phyloP scores from a whole-genome alignment of 2,113 vertebrate genomes.

The Heloderma charlesbogerti region DNA sequence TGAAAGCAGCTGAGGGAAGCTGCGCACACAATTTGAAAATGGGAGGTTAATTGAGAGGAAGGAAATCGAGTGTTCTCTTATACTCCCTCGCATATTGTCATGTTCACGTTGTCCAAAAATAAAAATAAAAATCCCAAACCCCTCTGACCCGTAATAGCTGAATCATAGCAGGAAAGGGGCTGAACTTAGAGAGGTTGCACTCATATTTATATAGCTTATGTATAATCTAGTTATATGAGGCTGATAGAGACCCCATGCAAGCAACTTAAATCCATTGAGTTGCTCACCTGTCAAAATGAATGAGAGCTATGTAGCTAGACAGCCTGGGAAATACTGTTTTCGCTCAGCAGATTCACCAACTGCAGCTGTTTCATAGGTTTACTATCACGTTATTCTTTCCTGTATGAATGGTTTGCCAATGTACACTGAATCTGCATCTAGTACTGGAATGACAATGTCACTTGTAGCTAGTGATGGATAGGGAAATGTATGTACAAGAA shows the following conservation, averaged over 20 bases:
- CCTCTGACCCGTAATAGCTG: not conserved
- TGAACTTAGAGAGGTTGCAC: not conserved
- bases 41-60: not conserved
- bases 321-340: not conserved
- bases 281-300: not conserved
- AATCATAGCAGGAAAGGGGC: not conserved
- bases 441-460: not conserved
- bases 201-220: accelerated
- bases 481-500: too few relatives aligned
- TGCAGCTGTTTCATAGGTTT: not conserved
- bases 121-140: too few relatives aligned
- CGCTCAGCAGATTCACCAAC: not conserved
- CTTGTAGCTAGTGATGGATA: not conserved
- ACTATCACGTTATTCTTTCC: too few relatives aligned
- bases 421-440: not conserved
- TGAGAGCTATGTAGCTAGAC: not conserved
- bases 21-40: accelerated
- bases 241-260: not conserved
- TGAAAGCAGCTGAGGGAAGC: not conserved
- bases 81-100: not conserved
- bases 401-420: not conserved
- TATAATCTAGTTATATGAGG: too few relatives aligned
- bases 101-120: not conserved
- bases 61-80: not conserved
- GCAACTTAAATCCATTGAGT: not conserved